These are phyloP conservation scores for Anguilla megastoma DNA, from an alignment of 2,797 vertebrate genomes.

Conservation along the genomic window DNA sequence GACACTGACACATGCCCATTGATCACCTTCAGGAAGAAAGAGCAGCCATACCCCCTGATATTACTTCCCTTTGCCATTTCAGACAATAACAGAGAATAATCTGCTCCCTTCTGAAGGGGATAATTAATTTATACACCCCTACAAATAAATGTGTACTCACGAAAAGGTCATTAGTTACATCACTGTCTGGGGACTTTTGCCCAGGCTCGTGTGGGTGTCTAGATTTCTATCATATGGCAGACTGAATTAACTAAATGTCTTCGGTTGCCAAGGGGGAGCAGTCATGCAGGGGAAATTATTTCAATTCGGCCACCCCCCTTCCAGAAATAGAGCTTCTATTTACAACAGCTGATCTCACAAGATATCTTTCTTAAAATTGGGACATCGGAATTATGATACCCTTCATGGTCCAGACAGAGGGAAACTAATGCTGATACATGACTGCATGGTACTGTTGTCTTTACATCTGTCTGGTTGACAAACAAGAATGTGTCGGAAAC, in stretches of 20 bases:
- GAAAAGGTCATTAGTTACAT: conserved; percentile 62
- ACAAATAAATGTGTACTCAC: conserved; percentile 57
- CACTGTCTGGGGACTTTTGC: conserved; percentile 46
- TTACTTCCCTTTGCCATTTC: conserved; percentile 29
- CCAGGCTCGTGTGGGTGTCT: background rate
- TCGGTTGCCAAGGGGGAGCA: background rate
- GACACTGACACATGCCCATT: conserved; percentile 27
- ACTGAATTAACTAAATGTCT: background rate
- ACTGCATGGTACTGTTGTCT: background rate
- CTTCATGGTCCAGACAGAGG: background rate
- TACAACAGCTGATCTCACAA: background rate
- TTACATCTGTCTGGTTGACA: background rate
- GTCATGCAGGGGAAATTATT: background rate
- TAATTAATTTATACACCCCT: conserved; percentile 37
- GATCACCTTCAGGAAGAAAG: conserved; percentile 20
- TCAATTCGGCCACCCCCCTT: too few relatives aligned
- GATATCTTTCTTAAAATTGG: background rate
- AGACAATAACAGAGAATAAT: conserved; percentile 30
- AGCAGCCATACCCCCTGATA: conserved; percentile 11
- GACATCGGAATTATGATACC: background rate
- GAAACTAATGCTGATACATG: background rate
- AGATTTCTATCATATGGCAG: conserved; percentile 30
- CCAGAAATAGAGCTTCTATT: background rate
- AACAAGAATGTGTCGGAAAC: background rate
- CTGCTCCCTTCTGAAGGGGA: conserved; percentile 5